Percentiles rank a stretch among this genome's conserved stretches.
These are phyloP conservation scores for Lamprologus lemairii DNA, from an alignment of 2,113 vertebrate species.

Conservation along the genomic window DNA sequence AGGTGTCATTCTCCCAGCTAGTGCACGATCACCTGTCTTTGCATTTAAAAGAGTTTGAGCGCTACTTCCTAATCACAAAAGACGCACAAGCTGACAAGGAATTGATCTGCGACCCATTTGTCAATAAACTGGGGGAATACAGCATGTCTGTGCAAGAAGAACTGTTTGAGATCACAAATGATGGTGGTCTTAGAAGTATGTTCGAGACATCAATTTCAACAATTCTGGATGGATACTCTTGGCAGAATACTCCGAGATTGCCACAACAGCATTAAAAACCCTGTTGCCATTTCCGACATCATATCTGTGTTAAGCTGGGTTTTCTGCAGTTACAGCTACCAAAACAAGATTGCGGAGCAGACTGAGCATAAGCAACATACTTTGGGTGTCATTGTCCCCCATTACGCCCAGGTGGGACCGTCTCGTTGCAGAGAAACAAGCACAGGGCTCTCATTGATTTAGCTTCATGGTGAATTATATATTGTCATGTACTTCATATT, in stretches of 20 bases:
- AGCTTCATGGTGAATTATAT: background rate
- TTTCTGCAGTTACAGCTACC: background rate
- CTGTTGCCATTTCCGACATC: background rate
- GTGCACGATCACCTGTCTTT: background rate
- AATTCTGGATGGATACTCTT: background rate
- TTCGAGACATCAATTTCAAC: background rate
- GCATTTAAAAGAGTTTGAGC: background rate
- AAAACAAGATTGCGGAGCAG: background rate
- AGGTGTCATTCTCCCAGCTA: background rate
- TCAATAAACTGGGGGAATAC: background rate
- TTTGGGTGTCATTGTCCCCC: background rate
- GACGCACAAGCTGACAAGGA: background rate
- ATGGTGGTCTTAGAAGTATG: background rate
- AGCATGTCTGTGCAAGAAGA: background rate
- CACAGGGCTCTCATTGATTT: background rate
- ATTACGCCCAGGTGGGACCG: background rate
- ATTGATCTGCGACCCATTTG: background rate
- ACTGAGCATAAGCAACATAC: background rate
- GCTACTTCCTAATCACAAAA: background rate
- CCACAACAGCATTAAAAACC: background rate
- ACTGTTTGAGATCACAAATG: background rate
- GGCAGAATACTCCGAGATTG: background rate
- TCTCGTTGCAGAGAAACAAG: background rate
- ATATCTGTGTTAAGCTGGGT: background rate
- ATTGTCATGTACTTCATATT: background rate